phyloP scores from a whole-genome alignment of 2,797 vertebrate species.

The Sparus aurata region DNA sequence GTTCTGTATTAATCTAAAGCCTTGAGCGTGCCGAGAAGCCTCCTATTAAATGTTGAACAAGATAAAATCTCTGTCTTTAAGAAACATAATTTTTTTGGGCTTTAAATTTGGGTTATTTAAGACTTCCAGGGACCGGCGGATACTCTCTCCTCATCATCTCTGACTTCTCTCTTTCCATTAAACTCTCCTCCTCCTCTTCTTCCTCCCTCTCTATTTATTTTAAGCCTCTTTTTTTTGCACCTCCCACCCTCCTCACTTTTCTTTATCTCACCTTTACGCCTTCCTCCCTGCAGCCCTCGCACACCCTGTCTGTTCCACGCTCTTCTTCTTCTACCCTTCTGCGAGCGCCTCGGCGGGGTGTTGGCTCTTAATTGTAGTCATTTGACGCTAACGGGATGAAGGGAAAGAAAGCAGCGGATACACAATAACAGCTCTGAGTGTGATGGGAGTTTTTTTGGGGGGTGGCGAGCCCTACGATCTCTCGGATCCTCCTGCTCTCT shows the following conservation, averaged over 20 bases:
- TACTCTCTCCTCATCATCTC: constrained; percentile 36
- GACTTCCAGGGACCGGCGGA: constrained; percentile 39
- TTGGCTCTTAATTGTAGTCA: constrained; percentile 69
- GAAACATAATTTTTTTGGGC: constrained; percentile 57
- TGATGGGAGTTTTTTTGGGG: constrained; percentile 21
- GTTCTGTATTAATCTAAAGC: constrained; percentile 63
- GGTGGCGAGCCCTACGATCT: constrained; percentile 3
- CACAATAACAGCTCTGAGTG: constrained; percentile 36
- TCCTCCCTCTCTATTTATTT: constrained; percentile 54
- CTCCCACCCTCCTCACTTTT: constrained; percentile 39
- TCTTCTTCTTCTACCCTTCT: constrained; percentile 25
- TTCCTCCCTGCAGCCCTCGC: constrained; percentile 30
- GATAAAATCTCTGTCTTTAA: constrained; percentile 64
- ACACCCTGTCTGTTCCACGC: constrained; percentile 30
- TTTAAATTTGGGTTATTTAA: constrained; percentile 53
- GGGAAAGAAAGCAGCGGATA: constrained; percentile 57
- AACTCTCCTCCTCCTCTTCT: constrained; percentile 11
- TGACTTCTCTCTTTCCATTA: constrained; percentile 34
- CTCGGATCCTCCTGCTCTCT: constrained; percentile 29
- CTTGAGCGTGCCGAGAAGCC: constrained; percentile 47
- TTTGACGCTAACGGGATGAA: constrained; percentile 33
- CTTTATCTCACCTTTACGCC: constrained; percentile 53
- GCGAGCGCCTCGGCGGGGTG: constrained; percentile 39
- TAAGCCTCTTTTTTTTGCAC: constrained; percentile 53
- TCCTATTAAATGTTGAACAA: constrained; percentile 64